Conservation (phyloP, 2,888 invertebrate genomes). For the Synergus laeviventris region DNA sequence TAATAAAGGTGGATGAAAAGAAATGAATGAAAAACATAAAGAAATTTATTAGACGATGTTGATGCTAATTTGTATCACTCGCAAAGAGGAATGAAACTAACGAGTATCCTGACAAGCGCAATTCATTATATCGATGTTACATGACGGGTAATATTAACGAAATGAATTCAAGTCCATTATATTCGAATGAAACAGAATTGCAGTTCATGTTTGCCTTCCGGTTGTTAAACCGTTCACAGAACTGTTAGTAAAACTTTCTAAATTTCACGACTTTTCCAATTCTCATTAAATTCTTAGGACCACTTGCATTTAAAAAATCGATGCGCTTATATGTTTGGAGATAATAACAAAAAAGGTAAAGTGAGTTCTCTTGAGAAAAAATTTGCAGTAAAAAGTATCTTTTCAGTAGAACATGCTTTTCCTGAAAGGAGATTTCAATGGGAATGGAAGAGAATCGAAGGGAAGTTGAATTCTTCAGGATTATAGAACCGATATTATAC, state of each 20-base stretch:
- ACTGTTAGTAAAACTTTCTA: too few relatives aligned
- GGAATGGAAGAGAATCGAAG: conserved; percentile 10
- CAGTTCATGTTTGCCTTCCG: neutral
- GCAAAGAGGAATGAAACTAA: neutral
- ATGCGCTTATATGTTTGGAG: neutral
- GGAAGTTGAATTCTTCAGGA: conserved; percentile 12
- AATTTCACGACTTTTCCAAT: too few relatives aligned
- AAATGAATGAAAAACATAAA: neutral
- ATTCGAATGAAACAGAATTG: neutral
- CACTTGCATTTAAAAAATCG: neutral
- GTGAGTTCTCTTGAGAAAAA: neutral
- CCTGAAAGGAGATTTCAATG: neutral
- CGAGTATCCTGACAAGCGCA: neutral
- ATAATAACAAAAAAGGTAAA: neutral
- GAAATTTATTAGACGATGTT: neutral
- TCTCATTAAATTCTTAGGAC: too few relatives aligned
- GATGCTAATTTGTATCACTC: neutral
- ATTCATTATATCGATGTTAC: neutral
- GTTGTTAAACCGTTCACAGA: neutral
- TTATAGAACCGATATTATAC: conserved; percentile 22
- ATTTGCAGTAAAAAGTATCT: neutral
- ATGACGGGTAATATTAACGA: neutral
- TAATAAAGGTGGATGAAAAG: neutral
- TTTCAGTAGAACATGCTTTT: neutral
- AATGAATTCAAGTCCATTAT: conserved; percentile 3